A percentile compares a stretch with the other conserved stretches of the same genome.
These are phyloP conservation scores for Halcyon chelicuti DNA, from an alignment of 2,797 vertebrate species.

Conservation along the genomic window DNA sequence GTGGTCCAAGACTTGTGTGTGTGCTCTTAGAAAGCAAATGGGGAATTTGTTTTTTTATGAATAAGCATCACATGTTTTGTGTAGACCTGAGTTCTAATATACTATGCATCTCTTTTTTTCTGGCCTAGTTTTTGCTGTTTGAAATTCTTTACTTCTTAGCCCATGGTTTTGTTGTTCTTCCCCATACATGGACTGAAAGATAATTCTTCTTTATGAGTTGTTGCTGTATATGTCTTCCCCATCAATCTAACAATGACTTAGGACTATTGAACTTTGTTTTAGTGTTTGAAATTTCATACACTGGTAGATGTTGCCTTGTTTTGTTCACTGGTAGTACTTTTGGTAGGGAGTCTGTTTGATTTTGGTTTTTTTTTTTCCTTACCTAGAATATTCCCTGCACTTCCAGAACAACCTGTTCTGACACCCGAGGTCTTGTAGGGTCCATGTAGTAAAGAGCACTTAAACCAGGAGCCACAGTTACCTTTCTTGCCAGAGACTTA, in stretches of 20 bases:
- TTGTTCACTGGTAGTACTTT: background rate
- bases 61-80: background rate
- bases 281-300: background rate
- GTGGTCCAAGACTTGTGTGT: too few relatives aligned
- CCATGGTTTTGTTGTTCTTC: background rate
- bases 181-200: too few relatives aligned
- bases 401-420: background rate
- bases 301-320: background rate
- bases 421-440: background rate
- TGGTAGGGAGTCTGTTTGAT: background rate
- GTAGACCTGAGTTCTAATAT: background rate
- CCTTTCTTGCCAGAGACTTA: background rate
- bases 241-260: background rate
- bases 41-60: background rate
- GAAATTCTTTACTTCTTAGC: background rate
- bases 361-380: background rate
- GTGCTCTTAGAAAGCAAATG: background rate
- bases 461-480: background rate
- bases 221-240: background rate
- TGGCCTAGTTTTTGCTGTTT: background rate
- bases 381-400: background rate
- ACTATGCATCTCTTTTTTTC: background rate
- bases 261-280: background rate
- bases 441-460: background rate
- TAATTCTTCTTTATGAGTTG: background rate